Conservation (phyloP, 2,113 vertebrate species). For the Melanerpes formicivorus region DNA sequence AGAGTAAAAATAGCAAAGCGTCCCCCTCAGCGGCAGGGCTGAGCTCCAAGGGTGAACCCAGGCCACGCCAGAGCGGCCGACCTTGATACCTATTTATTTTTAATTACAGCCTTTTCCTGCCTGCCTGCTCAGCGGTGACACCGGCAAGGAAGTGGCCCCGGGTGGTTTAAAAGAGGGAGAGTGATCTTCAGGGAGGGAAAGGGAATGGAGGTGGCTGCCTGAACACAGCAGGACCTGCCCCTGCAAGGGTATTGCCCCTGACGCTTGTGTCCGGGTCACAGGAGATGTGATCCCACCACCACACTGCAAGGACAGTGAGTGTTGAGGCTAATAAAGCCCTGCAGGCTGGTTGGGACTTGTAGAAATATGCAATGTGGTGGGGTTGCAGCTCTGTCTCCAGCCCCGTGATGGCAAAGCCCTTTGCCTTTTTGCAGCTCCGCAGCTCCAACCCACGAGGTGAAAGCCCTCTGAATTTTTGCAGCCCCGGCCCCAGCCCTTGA, state of each 20-base stretch:
- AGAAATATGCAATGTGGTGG: accelerated
- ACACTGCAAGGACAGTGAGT: accelerated
- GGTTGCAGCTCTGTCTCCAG: background rate
- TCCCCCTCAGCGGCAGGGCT: background rate
- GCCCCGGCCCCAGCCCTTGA: accelerated
- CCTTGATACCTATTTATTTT: background rate
- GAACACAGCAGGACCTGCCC: background rate
- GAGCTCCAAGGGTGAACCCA: background rate
- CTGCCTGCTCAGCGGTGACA: background rate
- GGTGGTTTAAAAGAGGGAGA: background rate
- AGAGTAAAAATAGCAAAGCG: background rate
- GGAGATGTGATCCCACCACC: accelerated
- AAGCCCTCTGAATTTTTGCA: too few relatives aligned
- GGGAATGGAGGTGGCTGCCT: background rate
- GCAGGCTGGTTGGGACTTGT: accelerated
- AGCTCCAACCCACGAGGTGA: background rate
- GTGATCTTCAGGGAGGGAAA: background rate
- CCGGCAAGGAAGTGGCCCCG: background rate
- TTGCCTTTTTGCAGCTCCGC: background rate
- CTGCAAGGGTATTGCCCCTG: background rate
- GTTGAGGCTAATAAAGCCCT: background rate
- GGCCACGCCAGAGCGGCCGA: background rate
- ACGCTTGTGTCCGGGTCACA: accelerated
- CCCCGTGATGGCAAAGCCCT: accelerated
- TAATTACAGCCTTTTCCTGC: background rate